These are phyloP conservation scores for Sebastes melanostomus DNA, from an alignment of 2,797 vertebrate genomes.

Conservation along the genomic window DNA sequence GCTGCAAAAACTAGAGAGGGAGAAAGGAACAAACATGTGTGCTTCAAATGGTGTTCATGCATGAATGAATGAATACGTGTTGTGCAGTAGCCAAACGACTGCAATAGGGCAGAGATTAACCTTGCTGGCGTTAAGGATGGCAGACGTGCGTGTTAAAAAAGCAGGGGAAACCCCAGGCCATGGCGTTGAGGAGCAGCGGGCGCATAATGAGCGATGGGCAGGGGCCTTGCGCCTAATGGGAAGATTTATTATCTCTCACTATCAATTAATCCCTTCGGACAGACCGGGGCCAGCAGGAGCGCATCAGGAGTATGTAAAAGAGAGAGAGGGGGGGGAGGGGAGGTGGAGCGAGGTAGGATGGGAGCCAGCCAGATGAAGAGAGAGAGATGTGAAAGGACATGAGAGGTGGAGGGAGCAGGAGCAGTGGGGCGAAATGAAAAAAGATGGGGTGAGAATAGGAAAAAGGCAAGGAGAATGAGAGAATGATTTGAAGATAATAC, in stretches of 20 bases:
- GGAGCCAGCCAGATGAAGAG: conserved; percentile 40
- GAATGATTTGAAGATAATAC: conserved; percentile 25
- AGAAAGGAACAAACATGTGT: conserved; percentile 4
- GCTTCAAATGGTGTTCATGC: conserved; percentile 22
- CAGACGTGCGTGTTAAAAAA: conserved; percentile 70
- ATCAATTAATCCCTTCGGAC: conserved; percentile 83
- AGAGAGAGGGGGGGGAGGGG: conserved; percentile 14
- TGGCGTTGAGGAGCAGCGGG: conserved; percentile 65
- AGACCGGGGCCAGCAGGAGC: conserved; percentile 68
- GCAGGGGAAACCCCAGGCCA: conserved; percentile 68
- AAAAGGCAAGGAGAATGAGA: conserved; percentile 27
- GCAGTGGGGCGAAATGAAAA: conserved; percentile 45
- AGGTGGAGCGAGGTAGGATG: conserved; percentile 13
- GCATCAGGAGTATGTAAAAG: conserved; percentile 70
- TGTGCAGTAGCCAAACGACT: conserved; percentile 25
- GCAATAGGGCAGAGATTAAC: conserved; percentile 72
- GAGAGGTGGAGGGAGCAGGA: conserved; percentile 28
- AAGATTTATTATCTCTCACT: conserved; percentile 85
- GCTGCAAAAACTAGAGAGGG: not conserved
- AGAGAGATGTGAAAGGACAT: conserved; percentile 56
- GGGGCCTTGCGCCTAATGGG: conserved; percentile 77
- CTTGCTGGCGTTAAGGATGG: conserved; percentile 63
- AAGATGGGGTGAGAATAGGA: conserved; percentile 22
- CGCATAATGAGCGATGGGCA: conserved; percentile 79
- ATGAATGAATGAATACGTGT: conserved; percentile 9